phyloP scores from a whole-genome alignment of 2,888 invertebrate species.

The Drosophila melanocephala region DNA sequence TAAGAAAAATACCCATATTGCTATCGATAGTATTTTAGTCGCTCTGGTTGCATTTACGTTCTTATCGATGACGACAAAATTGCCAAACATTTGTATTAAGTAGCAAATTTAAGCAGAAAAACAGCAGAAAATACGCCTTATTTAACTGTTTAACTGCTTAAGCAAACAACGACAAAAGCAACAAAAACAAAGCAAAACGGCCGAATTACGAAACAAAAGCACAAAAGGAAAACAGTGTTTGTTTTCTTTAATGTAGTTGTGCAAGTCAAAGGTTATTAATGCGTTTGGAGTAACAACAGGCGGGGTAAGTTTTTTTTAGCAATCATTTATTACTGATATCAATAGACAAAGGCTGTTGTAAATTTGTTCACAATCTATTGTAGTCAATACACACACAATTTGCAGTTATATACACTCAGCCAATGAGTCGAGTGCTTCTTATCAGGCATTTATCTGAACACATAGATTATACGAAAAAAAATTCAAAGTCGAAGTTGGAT shows the following conservation, averaged over 20 bases:
- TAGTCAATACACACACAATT: constrained; percentile 4
- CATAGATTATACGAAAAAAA: neutral
- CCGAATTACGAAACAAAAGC: constrained; percentile 5
- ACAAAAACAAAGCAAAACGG: constrained; percentile 10
- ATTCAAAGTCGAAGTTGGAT: neutral
- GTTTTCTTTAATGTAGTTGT: constrained; percentile 20
- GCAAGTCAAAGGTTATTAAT: constrained; percentile 44
- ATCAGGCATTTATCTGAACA: constrained; percentile 54
- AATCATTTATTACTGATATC: constrained; percentile 17
- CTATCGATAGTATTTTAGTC: constrained; percentile 33
- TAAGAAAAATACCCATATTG: neutral
- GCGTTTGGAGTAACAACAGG: constrained; percentile 36
- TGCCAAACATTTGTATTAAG: constrained; percentile 51
- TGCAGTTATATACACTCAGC: neutral
- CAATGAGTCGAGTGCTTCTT: constrained; percentile 14
- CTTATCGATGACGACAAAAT: constrained; percentile 47
- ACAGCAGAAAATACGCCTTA: constrained; percentile 5
- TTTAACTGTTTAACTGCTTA: neutral
- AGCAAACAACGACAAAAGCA: constrained; percentile 8
- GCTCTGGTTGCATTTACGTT: constrained; percentile 21
- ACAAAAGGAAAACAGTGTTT: constrained; percentile 3
- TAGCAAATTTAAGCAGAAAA: constrained; percentile 48
- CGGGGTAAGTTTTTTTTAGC: constrained; percentile 52
- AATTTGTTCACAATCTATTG: constrained; percentile 13
- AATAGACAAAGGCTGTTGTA: constrained; percentile 14